Evolutionary conservation across 2,113 vertebrate species (phyloP).

Genomic region (Strix aluco): DNA sequence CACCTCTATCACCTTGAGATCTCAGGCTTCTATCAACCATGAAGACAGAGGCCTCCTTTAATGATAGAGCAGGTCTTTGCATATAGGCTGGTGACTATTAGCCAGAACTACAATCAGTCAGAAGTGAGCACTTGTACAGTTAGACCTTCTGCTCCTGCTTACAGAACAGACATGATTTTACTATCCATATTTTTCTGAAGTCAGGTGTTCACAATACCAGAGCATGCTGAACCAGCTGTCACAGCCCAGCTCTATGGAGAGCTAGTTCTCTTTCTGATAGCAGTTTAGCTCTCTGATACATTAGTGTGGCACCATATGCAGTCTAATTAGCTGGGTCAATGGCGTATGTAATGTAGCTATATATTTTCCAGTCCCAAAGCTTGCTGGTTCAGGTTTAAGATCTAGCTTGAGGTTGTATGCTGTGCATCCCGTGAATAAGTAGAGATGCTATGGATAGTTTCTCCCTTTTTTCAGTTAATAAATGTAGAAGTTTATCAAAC

Average conservation of each 20-base stretch:
- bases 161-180: neutral
- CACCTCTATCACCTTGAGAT: neutral
- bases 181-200: neutral
- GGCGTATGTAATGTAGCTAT: neutral
- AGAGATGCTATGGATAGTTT: neutral
- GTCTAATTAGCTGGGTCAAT: neutral
- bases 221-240: neutral
- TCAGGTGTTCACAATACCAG: neutral
- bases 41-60: neutral
- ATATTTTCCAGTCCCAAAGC: neutral
- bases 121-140: neutral
- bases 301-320: neutral
- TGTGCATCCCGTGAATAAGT: neutral
- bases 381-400: neutral
- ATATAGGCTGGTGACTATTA: neutral
- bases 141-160: neutral
- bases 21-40: neutral
- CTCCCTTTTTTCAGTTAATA: neutral
- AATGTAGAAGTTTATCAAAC: neutral
- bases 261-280: neutral
- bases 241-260: neutral
- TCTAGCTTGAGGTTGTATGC: neutral
- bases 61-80: neutral
- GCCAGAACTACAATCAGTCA: neutral
- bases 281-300: neutral